Evolutionary conservation across 2,888 invertebrate species (phyloP), one percentile per base, ranked within the genome.

Genomic region (Tachina grossa): DNA sequence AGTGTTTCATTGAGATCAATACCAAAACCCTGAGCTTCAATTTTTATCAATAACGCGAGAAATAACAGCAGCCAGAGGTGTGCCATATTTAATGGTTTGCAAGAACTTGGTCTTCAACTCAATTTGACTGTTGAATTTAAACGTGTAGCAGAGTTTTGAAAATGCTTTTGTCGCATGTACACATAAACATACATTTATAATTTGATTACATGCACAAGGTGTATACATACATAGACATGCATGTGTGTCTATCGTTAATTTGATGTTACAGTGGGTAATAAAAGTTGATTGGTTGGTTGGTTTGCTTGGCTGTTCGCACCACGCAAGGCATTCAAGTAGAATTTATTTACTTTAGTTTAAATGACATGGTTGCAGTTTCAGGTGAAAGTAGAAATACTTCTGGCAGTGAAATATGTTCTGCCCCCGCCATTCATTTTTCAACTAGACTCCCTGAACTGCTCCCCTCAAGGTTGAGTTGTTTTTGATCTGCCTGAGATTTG

Each of bases 1-100:
- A 84, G 66, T 13, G 89, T 77, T 81, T 88, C 77, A 45, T 91
- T 90, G n/a, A 89, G 78, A 51, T 89, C 88, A 1, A 88, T 84
- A 11, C 89, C 90, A 53, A 90, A 89, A 41, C 88, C 87, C 5
- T 77, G 43, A 16, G 59, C 66, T 19, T 53, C 1, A 13, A 59
- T 74, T 53, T 63, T 57, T 2, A 65, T 10, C 31, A 19, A 39
- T 61, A 2, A 47, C 22, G 76, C 51, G 9, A 76, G 82, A 19
- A 90, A 68, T 57, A 89, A 57, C 69, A 88, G 80, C 22, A 69
- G 55, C 85, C 83, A 81, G 66, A 78, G 74, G 72, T 82, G 71
- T 76, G 87, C 88, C 90, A 90, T 89, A 41, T 39, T 51, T 51
- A 79, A 65, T 80, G 86, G 41, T 68, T 14, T 16, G 41, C 19